phyloP scores from a whole-genome alignment of 1,140 invertebrate species.

The Luehdorfia chinensis region DNA sequence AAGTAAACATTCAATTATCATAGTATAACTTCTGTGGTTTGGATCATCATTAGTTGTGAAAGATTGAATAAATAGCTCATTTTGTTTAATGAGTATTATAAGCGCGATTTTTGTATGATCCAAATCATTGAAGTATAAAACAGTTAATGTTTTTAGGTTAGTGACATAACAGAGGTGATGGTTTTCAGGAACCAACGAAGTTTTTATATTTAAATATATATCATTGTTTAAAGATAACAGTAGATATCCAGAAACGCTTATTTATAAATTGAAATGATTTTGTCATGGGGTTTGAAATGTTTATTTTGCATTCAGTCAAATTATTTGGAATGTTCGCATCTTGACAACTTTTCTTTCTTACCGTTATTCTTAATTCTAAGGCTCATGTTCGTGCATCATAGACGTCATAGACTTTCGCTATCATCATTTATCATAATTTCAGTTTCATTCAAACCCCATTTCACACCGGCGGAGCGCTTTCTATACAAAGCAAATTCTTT shows the following conservation, averaged over 20 bases:
- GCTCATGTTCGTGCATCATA: slow-evolving; percentile 57
- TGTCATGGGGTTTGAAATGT: slow-evolving; percentile 75
- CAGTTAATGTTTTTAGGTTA: slow-evolving; percentile 4
- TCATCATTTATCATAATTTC: slow-evolving; percentile 45
- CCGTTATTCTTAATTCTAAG: slow-evolving; percentile 47
- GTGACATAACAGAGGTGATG: slow-evolving; percentile 56
- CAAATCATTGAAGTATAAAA: neutral
- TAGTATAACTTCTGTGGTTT: slow-evolving; percentile 10
- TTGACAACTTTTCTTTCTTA: slow-evolving; percentile 73
- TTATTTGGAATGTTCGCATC: slow-evolving; percentile 75
- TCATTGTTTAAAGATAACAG: slow-evolving; percentile 30
- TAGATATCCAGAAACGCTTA: slow-evolving; percentile 36
- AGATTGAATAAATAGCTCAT: too few relatives aligned
- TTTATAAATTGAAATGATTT: slow-evolving; percentile 41
- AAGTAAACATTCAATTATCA: slow-evolving; percentile 13
- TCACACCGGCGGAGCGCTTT: slow-evolving; percentile 70
- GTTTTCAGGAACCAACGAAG: slow-evolving; percentile 39
- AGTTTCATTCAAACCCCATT: slow-evolving; percentile 74
- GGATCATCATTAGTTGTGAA: too few relatives aligned
- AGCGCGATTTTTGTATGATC: neutral
- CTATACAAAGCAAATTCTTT: slow-evolving; percentile 29
- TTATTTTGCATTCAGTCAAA: slow-evolving; percentile 61
- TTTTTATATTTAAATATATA: slow-evolving; percentile 30
- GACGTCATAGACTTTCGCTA: slow-evolving; percentile 54
- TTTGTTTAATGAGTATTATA: too few relatives aligned